Conservation (phyloP, 2,113 vertebrate genomes). For the Entelurus aequoreus region DNA sequence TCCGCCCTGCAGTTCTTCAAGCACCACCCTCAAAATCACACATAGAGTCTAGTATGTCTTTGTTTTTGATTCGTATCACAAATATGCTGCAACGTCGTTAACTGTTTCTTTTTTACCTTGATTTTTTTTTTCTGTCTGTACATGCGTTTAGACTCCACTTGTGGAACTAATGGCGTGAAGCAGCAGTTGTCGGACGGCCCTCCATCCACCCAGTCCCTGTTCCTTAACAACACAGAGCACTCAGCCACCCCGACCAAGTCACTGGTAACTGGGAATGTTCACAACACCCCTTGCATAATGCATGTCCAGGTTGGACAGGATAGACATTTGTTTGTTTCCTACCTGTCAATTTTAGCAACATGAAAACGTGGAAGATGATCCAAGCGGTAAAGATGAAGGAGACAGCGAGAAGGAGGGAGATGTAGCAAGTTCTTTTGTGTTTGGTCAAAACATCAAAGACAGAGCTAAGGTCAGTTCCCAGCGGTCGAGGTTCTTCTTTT, state of each 20-base stretch:
- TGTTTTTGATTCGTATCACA: background rate
- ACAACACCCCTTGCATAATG: background rate
- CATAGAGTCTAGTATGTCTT: conserved; percentile 79
- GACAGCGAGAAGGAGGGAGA: conserved; percentile 71
- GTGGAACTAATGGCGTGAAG: conserved; percentile 92
- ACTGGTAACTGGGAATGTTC: background rate
- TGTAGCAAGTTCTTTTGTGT: conserved; percentile 84
- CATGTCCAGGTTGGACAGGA: background rate
- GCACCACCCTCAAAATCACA: conserved; percentile 86
- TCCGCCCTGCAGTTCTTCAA: conserved; percentile 92
- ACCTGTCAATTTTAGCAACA: conserved; percentile 54
- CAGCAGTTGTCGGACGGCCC: conserved; percentile 74
- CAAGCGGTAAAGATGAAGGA: conserved; percentile 66
- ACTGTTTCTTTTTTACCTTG: background rate
- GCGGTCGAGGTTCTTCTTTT: too few relatives aligned
- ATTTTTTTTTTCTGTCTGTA: background rate
- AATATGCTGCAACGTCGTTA: background rate
- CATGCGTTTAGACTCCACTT: conserved; percentile 73
- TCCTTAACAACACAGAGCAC: conserved; percentile 71
- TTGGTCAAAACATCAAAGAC: conserved; percentile 95
- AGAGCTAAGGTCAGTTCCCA: conserved; percentile 83
- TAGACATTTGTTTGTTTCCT: background rate
- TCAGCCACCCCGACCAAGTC: conserved; percentile 16
- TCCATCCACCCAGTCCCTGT: conserved; percentile 54
- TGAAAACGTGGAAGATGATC: conserved; percentile 70